phyloP scores from a whole-genome alignment of 2,113 vertebrate genomes.

The Turnix velox region DNA sequence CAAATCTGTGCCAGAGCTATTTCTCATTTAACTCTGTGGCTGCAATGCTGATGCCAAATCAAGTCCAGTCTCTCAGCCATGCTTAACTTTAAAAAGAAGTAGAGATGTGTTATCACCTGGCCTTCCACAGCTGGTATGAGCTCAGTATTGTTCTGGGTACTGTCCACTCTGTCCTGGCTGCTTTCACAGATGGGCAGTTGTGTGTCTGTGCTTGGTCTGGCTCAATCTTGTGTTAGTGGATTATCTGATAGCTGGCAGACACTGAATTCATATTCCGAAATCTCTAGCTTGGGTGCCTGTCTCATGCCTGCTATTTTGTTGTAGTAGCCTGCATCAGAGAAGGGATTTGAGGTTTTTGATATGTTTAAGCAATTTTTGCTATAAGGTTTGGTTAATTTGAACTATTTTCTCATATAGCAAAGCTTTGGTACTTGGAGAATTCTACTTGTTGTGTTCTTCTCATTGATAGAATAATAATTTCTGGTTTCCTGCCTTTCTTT shows the following conservation, averaged over 20 bases:
- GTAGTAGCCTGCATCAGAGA: background rate
- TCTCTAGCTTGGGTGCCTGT: background rate
- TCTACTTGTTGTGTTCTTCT: background rate
- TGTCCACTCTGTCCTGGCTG: accelerated
- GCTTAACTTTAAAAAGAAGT: background rate
- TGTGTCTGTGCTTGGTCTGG: background rate
- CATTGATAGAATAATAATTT: background rate
- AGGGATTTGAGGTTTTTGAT: background rate
- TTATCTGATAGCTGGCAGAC: background rate
- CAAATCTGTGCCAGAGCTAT: background rate
- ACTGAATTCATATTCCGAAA: background rate
- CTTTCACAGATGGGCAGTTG: background rate
- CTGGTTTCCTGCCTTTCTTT: background rate
- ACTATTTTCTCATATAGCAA: background rate
- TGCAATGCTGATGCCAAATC: background rate
- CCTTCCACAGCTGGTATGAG: background rate
- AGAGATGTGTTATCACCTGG: background rate
- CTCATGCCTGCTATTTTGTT: background rate
- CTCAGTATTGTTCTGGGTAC: background rate
- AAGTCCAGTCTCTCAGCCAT: background rate
- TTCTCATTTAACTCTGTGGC: background rate
- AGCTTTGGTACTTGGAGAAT: background rate
- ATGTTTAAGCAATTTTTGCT: background rate
- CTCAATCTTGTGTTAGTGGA: background rate
- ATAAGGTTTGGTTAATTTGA: background rate